Evolutionary conservation across 2,888 invertebrate species (phyloP).

Genomic region (Lepas anatifera): DNA sequence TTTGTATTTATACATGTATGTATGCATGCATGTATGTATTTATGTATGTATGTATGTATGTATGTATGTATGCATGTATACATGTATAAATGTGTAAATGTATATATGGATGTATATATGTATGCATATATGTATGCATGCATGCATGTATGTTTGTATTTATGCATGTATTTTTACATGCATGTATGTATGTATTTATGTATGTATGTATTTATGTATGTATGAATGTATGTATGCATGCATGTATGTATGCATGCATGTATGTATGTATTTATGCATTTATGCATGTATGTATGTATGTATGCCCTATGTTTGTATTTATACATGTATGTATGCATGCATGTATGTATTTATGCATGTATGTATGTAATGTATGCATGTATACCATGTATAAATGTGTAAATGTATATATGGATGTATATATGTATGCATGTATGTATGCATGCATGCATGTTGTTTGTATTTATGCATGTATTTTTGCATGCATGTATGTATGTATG

Average conservation of each 20-base stretch:
- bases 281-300: background rate
- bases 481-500: too few relatives aligned
- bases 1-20: background rate
- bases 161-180: background rate
- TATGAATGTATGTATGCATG: background rate
- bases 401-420: too few relatives aligned
- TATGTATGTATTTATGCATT: background rate
- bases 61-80: background rate
- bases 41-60: background rate
- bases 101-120: background rate
- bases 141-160: background rate
- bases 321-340: background rate
- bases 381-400: too few relatives aligned
- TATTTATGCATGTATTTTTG: too few relatives aligned
- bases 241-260: background rate
- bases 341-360: too few relatives aligned
- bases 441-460: too few relatives aligned
- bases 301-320: background rate
- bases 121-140: background rate
- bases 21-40: background rate
- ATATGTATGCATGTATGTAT: too few relatives aligned
- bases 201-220: background rate
- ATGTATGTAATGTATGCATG: too few relatives aligned
- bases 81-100: background rate
- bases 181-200: background rate